These are phyloP conservation scores for Hydriomena furcata DNA, from an alignment of 2,888 invertebrate species.

Conservation along the genomic window DNA sequence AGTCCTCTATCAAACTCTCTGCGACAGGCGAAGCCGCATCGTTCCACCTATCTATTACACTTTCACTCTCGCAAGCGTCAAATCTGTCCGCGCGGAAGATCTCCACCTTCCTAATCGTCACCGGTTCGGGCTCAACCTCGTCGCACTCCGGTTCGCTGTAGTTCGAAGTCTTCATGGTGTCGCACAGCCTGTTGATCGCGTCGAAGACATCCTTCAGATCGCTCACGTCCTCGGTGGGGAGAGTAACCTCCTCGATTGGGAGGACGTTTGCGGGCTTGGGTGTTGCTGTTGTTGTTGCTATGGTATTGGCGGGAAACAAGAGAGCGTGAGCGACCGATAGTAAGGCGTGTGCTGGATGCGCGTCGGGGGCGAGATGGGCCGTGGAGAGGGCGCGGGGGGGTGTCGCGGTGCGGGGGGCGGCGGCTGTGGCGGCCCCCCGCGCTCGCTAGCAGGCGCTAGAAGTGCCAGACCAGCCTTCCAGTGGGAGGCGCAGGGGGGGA, in stretches of 20 bases:
- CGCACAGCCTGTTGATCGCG: constrained; percentile 76
- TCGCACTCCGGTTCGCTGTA: constrained; percentile 45
- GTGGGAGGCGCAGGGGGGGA: constrained; percentile 83
- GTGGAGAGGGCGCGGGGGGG: constrained; percentile 36
- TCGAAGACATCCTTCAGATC: constrained; percentile 76
- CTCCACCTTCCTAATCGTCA: constrained; percentile 23
- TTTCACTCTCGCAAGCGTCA: neutral
- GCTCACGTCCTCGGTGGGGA: constrained; percentile 66
- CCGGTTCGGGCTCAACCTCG: constrained; percentile 27
- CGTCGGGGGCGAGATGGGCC: constrained; percentile 50
- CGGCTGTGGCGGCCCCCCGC: constrained; percentile 67
- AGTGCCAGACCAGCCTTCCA: constrained; percentile 82
- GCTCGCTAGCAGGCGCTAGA: constrained; percentile 81
- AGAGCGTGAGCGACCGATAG: constrained; percentile 67
- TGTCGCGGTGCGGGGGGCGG: constrained; percentile 42
- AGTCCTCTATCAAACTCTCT: no score
- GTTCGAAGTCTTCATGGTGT: constrained; percentile 72
- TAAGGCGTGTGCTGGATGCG: constrained; percentile 65
- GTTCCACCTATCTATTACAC: neutral
- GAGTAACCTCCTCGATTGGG: constrained; percentile 56
- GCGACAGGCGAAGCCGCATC: constrained; percentile 7
- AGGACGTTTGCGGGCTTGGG: constrained; percentile 36
- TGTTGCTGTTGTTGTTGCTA: constrained; percentile 40
- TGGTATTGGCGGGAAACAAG: constrained; percentile 59
- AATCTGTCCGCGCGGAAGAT: constrained; percentile 13